Evolutionary conservation across 2,888 invertebrate species (phyloP).

Genomic region (Argyresthia albistria): DNA sequence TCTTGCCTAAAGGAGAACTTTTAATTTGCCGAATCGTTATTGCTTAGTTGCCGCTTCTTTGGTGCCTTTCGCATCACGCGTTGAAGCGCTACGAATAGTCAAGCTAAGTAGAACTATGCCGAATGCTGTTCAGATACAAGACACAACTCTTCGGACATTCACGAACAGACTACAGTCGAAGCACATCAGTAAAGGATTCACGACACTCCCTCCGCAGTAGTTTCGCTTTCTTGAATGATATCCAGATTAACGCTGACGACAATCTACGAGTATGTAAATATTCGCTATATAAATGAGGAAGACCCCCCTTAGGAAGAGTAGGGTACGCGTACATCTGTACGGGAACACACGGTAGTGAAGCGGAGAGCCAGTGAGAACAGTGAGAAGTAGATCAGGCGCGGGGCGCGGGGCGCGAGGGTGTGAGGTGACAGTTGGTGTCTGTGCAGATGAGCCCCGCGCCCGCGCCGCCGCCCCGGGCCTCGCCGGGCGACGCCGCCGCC

Average conservation of each 20-base stretch:
- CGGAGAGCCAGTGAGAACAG: slow-evolving; percentile 69
- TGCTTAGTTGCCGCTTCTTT: slow-evolving; percentile 63
- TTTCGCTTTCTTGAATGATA: too few species aligned
- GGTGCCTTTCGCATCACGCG: slow-evolving; percentile 49
- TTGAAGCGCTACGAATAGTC: slow-evolving; percentile 28
- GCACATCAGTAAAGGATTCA: neutral
- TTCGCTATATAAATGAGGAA: too few species aligned
- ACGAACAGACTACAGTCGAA: neutral
- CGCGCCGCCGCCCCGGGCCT: slow-evolving; percentile 11
- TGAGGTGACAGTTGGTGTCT: slow-evolving; percentile 58
- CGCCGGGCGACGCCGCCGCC: neutral
- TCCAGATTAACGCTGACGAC: too few species aligned
- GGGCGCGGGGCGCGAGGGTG: slow-evolving; percentile 34
- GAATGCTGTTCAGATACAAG: neutral
- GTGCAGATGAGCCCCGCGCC: slow-evolving; percentile 69
- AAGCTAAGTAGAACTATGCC: neutral
- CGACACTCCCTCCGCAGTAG: too few species aligned
- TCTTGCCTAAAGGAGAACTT: slow-evolving; percentile 34
- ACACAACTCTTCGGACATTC: neutral
- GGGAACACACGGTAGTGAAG: slow-evolving; percentile 17
- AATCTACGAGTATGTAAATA: too few species aligned
- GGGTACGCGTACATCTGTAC: too few species aligned
- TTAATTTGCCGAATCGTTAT: slow-evolving; percentile 52
- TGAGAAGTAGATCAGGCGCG: slow-evolving; percentile 64
- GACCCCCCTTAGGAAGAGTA: too few species aligned